A percentile compares a stretch with the other conserved stretches of the same genome.
phyloP scores from a whole-genome alignment of 2,113 vertebrate species.

The Rhipidura dahli region DNA sequence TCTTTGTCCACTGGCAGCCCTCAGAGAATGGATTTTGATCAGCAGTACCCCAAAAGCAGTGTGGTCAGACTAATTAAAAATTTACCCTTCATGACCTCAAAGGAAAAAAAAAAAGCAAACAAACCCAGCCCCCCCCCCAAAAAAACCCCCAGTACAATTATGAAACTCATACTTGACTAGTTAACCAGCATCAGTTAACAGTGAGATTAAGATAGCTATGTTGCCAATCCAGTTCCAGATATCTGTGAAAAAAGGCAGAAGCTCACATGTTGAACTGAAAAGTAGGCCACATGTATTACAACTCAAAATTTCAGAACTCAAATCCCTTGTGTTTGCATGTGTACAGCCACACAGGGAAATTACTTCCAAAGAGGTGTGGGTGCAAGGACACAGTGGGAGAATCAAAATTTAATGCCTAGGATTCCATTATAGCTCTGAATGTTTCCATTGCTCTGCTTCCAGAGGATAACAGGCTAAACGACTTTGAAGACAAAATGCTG shows the following conservation, averaged over 20 bases:
- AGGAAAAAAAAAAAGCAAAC: background rate
- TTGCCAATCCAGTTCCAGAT: background rate
- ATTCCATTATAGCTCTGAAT: background rate
- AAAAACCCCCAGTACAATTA: background rate
- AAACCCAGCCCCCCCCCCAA: accelerated
- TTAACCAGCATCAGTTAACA: background rate
- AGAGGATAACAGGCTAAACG: background rate
- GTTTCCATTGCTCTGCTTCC: background rate
- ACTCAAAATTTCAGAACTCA: background rate
- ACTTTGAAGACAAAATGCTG: background rate
- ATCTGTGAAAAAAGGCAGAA: background rate
- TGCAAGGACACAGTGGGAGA: background rate
- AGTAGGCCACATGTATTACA: background rate
- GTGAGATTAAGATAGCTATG: background rate
- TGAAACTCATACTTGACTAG: accelerated
- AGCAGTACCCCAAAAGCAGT: background rate
- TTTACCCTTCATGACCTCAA: background rate
- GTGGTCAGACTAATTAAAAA: background rate
- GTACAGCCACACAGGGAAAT: background rate
- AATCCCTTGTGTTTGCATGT: background rate
- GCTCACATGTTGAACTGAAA: background rate
- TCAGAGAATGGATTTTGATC: background rate
- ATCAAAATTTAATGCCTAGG: background rate
- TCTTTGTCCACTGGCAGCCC: background rate
- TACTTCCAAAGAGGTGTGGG: background rate